Base-by-base conservation (phyloP, 2,113 vertebrate genomes). In the Ceyx melanurus region DNA sequence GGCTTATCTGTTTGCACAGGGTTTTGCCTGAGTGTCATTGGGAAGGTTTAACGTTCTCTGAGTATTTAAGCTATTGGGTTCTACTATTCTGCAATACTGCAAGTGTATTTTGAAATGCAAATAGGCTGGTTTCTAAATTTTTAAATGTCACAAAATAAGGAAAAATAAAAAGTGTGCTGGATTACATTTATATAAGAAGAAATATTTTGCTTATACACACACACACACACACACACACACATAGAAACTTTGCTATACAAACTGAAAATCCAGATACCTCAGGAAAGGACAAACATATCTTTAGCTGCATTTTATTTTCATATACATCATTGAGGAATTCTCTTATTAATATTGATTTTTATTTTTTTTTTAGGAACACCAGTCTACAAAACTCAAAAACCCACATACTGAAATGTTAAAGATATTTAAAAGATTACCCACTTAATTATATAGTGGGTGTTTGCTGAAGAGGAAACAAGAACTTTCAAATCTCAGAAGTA, bases 1-100 rank as follows among this genome's bases (percentile, higher is more conserved):
- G n/a, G 53, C 67, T 95, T 95, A 97, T 94, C 95, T 95, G 71
- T 93, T 92, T 97, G 91, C 87, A 82, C 56, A 64, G 53, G 33
- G 58, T 73, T 77, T 90, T 94, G 60, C 40, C 58, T 0, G 0
- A 90, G 48, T n/a, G 29, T 23, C 78, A 40, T 12, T n/a, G 43
- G 66, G 28, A 88, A 74, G 35, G 79, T 67, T 87, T 84, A 82
- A 80, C 45, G 66, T 80, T 91, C 62, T 83, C n/a, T 46, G 21
- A 78, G 53, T 22, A 70, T 77, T 94, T 80, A 72, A 90, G 56
- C 79, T 60, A 86, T 71, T 18, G 25, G n/a, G 18, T 90, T 85
- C 64, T 57, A 60, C 29, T 26, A 66, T 83, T 89, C 87, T 89
- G 77, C 77, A 93, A 88, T 48, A 72, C 25, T 40, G 40, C 71